Conservation (phyloP, 2,888 invertebrate genomes). For the Mesorhabditis belari region DNA sequence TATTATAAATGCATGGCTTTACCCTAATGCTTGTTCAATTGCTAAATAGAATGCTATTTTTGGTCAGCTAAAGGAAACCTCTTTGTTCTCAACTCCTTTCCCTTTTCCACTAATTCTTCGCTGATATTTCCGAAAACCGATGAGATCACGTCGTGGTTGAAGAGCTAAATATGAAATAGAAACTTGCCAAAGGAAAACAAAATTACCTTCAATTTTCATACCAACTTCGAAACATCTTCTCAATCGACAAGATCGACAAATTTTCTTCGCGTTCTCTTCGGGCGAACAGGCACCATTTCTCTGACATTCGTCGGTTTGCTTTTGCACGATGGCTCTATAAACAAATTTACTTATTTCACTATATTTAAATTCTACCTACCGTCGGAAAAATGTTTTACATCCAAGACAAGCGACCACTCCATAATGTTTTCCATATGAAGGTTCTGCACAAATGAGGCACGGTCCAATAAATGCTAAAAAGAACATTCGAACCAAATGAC, state of each 20-base stretch:
- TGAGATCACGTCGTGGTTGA: conserved; percentile 49
- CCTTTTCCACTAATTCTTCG: too few species aligned
- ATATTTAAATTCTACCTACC: conserved; percentile 15
- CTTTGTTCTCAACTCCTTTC: too few species aligned
- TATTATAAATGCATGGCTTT: background rate
- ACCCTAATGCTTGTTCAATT: background rate
- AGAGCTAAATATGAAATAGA: conserved; percentile 27
- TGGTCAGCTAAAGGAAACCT: too few species aligned
- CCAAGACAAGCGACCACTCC: conserved; percentile 51
- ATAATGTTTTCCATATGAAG: conserved; percentile 49
- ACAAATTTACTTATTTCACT: background rate
- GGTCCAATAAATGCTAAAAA: conserved; percentile 30
- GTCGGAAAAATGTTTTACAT: conserved; percentile 52
- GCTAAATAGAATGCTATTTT: background rate
- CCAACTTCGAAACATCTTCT: conserved; percentile 49
- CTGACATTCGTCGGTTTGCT: conserved; percentile 48
- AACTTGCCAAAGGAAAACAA: background rate
- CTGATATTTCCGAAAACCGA: conserved; percentile 37
- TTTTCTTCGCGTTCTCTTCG: conserved; percentile 35
- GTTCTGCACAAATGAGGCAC: conserved; percentile 42
- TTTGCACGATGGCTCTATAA: conserved; percentile 51
- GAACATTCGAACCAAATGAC: background rate
- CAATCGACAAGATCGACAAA: conserved; percentile 51
- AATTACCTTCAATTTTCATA: conserved; percentile 49
- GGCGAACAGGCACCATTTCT: conserved; percentile 41